Evolutionary conservation across 2,888 invertebrate species (phyloP), one percentile per base, ranked within the genome.

Genomic region (Chalcosyrphus nemorum): DNA sequence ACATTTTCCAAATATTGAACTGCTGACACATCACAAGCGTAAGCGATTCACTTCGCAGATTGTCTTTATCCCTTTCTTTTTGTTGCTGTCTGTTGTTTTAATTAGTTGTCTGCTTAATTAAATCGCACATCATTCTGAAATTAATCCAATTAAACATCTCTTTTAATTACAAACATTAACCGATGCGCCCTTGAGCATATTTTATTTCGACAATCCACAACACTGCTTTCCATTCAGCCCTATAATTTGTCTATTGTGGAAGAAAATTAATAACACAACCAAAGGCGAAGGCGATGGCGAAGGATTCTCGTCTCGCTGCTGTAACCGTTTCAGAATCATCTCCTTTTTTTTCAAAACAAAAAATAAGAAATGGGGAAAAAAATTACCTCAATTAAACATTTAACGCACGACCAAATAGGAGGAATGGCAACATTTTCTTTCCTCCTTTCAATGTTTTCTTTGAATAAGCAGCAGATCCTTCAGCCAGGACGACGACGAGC

Each of bases 131-230:
- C 63, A 59, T 81, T 38, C 57, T 50, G 72, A 76, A 76, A 76
- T 57, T 65, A 71, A 81, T 76, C 76, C 70, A 81, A 81, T 81
- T 76, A 68, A 76, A 68, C 76, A 76, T 59, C 66, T 47, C 76
- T 17, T 66, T 68, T 76, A 76, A 68, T 76, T 68, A 45, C 59
- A 66, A 57, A 38, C 66, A 76, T 76, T 59, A 66, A 59, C 76
- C 66, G 24, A 38, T 38, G 17, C 35, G 59, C 76, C 57, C 57
- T 57, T 59, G 38, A 32, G 72, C 41, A 47, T 66, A 68, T 68
- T 66, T 66, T 52, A 68, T 29, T 41, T 43, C 45, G 19, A 56
- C n/a, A n/a, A 65, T 57, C 65, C 35, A 38, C 65, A 50, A 43
- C 29, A 56, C 9, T 38, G 54, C 54, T 45, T 41, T 15, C 17